Base-by-base conservation (phyloP, 30 jellyfish, hydroid and myxozoan species). In the Cassiopea xamachana region DNA sequence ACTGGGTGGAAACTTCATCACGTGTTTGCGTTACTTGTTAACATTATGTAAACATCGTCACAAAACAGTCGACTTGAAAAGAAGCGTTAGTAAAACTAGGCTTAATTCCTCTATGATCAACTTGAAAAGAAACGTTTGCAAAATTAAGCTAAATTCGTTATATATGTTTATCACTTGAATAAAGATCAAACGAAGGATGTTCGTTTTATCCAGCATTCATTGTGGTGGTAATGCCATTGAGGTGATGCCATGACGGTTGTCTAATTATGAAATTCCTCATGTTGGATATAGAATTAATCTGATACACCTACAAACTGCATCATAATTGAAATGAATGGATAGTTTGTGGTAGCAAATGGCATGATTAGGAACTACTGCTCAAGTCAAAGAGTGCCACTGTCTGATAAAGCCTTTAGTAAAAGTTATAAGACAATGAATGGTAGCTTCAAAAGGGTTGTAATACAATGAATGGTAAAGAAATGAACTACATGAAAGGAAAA, bases 21-120 rank as follows among this genome's bases (percentile, higher is more conserved):
- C 7, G n/a, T 64, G 71, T 81, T 81, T 81, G 51, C 90, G 3
- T 14, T 39, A 39, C n/a, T 43, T 64, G 90, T 81, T 81, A 62
- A 72, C 71, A 67, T 17, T 78, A 8, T 6, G 87, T 78, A 2
- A 78, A 78, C 74, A 48, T 48, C 1, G 49, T 78, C 14, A 7
- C 55, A 71, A 71, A 18, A 39, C 39, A 15, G 18, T 43, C 27
- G 80, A 19, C 80, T 19, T 18, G 55, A 71, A 18, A 19, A 71
- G 77, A 71, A 71, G 80, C 55, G 51, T 18, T 12, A 7, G 55
- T 55, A 18, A 71, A 71, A 71, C 39, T 19, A 19, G 27, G 27
- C 80, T 19, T 8, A 71, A 71, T 43, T 71, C 80, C 64, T 55
- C 64, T 55, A 39, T 55, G 51, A 7, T 3, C 7, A 39, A 19